Conservation (phyloP, 2,888 invertebrate genomes). For the Esperia sulphurella region DNA sequence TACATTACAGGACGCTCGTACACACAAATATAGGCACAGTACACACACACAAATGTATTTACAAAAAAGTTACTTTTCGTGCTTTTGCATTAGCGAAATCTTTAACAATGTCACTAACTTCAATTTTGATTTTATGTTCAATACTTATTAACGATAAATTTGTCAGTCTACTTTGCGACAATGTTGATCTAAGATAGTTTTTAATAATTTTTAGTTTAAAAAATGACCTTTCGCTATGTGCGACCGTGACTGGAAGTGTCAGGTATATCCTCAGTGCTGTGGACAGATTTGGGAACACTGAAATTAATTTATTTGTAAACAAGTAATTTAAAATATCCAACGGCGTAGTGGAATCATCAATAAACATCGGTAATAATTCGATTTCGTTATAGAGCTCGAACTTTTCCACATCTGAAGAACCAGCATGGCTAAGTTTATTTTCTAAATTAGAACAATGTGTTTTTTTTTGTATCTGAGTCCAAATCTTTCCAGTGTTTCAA, state of each 20-base stretch:
- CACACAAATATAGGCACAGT: too few relatives aligned
- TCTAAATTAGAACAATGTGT: conserved; percentile 1
- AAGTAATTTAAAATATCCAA: conserved; percentile 8
- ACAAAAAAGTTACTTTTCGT: too few relatives aligned
- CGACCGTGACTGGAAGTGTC: conserved; percentile 1
- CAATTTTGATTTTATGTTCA: conserved; percentile 1
- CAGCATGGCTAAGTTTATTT: conserved; percentile 1
- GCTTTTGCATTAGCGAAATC: too few relatives aligned
- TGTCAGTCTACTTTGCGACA: conserved; percentile 2
- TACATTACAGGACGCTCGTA: too few relatives aligned
- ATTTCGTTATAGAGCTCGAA: background rate
- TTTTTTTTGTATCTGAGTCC: conserved; percentile 2
- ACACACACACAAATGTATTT: too few relatives aligned
- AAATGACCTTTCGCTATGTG: conserved; percentile 3
- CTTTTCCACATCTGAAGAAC: conserved; percentile 1
- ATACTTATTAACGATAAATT: background rate
- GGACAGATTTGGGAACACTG: conserved; percentile 3
- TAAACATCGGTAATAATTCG: conserved; percentile 2
- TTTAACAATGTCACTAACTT: too few relatives aligned
- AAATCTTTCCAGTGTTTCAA: conserved; percentile 2
- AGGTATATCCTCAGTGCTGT: conserved; percentile 2
- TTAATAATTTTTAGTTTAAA: conserved; percentile 3
- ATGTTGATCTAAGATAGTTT: conserved; percentile 4
- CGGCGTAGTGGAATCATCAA: conserved; percentile 5
- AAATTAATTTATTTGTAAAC: conserved; percentile 8